A percentile compares a stretch with the other conserved stretches of the same genome.
Conservation (phyloP, 1,140 invertebrate species). For the Aphelenchoides avenae region DNA sequence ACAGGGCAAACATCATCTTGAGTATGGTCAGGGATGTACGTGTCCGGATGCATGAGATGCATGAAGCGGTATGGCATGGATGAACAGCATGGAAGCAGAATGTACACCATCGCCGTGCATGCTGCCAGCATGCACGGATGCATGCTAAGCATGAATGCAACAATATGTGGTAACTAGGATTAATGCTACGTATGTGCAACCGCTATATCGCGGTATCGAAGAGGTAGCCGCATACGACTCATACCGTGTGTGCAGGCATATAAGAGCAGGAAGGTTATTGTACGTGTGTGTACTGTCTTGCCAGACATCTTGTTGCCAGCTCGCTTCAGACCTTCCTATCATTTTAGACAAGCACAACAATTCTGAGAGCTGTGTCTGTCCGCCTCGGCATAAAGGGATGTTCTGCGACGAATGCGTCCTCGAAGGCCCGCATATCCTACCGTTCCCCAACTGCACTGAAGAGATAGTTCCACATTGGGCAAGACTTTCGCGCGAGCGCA, state of each 20-base stretch:
- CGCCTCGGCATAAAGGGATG: conserved; percentile 22
- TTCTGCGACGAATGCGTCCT: conserved; percentile 34
- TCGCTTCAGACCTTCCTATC: too few species aligned
- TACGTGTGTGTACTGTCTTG: neutral
- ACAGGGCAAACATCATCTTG: too few species aligned
- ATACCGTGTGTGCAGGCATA: neutral
- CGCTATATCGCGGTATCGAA: too few species aligned
- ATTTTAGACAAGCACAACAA: conserved; percentile 16
- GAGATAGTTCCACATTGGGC: conserved; percentile 23
- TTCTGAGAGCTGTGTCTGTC: conserved; percentile 26
- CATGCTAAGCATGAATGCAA: too few species aligned
- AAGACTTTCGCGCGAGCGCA: conserved; percentile 16
- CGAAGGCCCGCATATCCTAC: conserved; percentile 18
- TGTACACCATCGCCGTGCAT: too few species aligned
- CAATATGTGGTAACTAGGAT: too few species aligned
- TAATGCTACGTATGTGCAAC: too few species aligned
- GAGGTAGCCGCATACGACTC: too few species aligned
- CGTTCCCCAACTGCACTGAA: conserved; percentile 30
- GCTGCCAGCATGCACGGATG: too few species aligned
- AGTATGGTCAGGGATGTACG: neutral
- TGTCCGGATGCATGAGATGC: neutral
- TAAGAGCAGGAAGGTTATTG: neutral
- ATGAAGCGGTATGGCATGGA: too few species aligned
- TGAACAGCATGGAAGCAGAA: too few species aligned
- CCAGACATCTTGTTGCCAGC: neutral